These are phyloP conservation scores for human (Homo sapiens) DNA, from an alignment of 2,113 vertebrate species.

Conservation along the genomic window GRCh38 chr1:75147501-75148000, in stretches of 20 bases:
- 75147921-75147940: background rate
- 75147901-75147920: background rate
- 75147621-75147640: background rate
- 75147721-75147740: background rate
- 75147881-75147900: background rate
- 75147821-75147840: fast-evolving
- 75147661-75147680: background rate
- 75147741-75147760: background rate
- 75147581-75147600: background rate
- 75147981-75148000: background rate
- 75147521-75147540: background rate
- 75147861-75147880: background rate
- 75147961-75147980: background rate
- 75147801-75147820: background rate
- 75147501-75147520: background rate
- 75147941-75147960: background rate
- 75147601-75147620: background rate
- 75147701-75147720: background rate
- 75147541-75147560: background rate
- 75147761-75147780: background rate
- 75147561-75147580: background rate
- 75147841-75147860: background rate
- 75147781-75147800: background rate
- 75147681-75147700: background rate
- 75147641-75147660: background rate